Conservation (phyloP, 2,888 invertebrate genomes). For the Anagyrus pseudococci region DNA sequence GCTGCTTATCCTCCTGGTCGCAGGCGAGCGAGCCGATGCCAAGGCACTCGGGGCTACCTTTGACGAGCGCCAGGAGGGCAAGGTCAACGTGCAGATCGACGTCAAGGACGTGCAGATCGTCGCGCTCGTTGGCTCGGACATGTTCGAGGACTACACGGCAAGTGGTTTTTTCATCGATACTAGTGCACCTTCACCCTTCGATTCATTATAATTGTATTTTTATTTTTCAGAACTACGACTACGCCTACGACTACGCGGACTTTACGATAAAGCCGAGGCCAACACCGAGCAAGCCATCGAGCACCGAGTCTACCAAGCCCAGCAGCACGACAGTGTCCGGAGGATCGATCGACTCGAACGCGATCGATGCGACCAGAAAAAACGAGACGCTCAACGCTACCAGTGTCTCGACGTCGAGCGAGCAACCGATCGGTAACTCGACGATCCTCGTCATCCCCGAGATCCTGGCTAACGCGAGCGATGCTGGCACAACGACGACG, state of each 20-base stretch:
- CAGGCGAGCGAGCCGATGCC: not conserved
- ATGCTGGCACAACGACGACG: not conserved
- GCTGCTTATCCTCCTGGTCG: no score
- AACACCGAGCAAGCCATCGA: slow-evolving; percentile 7
- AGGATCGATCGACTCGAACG: no score
- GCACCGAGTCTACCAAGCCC: slow-evolving; percentile 7
- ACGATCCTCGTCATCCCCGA: not conserved
- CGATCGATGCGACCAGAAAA: not conserved
- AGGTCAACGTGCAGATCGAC: slow-evolving; percentile 80
- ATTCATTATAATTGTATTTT: not conserved
- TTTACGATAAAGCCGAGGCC: slow-evolving; percentile 71
- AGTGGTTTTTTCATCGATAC: slow-evolving; percentile 6
- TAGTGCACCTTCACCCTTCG: not conserved
- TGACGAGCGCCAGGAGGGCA: slow-evolving; percentile 81
- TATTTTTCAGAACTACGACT: slow-evolving; percentile 73
- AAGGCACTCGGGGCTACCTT: slow-evolving; percentile 40
- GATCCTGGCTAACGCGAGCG: not conserved
- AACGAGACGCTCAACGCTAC: not conserved
- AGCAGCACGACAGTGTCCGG: slow-evolving; percentile 8
- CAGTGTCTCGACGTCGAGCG: not conserved
- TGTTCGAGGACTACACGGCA: slow-evolving; percentile 70
- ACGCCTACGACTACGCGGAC: slow-evolving; percentile 76
- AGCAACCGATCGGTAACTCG: not conserved
- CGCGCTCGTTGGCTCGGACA: slow-evolving; percentile 70
- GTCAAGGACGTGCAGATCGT: slow-evolving; percentile 80